A percentile compares a stretch with the other conserved stretches of the same genome.
phyloP scores from a whole-genome alignment of 2,113 vertebrate species.

The Poeciliopsis retropinna region DNA sequence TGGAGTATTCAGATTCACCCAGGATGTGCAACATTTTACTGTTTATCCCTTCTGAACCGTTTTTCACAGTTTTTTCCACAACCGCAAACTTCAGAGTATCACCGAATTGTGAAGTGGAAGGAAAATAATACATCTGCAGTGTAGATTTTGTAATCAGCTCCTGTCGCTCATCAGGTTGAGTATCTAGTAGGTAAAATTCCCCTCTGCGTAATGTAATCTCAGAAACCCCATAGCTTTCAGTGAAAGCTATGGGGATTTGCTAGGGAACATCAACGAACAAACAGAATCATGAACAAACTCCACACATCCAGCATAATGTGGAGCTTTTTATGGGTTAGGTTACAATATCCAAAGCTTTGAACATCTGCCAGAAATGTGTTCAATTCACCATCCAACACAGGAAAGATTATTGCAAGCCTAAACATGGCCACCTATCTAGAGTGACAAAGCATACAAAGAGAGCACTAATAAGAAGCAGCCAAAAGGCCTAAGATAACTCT shows the following conservation, averaged over 20 bases:
- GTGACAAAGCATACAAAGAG: not conserved
- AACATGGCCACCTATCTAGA: not conserved
- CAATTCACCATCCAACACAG: not conserved
- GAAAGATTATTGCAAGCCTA: not conserved
- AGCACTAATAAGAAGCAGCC: not conserved
- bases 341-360: not conserved
- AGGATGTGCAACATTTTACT: too few species aligned
- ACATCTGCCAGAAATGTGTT: not conserved
- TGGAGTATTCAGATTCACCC: too few species aligned
- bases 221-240: not conserved
- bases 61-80: not conserved
- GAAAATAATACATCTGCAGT: not conserved
- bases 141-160: not conserved
- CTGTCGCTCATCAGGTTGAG: not conserved
- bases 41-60: not conserved
- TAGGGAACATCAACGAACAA: not conserved
- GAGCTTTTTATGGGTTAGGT: not conserved
- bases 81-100: not conserved
- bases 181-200: not conserved
- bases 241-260: not conserved
- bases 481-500: not conserved
- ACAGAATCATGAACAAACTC: not conserved
- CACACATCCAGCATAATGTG: not conserved
- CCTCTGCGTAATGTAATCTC: not conserved
- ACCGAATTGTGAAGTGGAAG: not conserved